Conservation (phyloP, 2,113 vertebrate species). For the Nanger granti region DNA sequence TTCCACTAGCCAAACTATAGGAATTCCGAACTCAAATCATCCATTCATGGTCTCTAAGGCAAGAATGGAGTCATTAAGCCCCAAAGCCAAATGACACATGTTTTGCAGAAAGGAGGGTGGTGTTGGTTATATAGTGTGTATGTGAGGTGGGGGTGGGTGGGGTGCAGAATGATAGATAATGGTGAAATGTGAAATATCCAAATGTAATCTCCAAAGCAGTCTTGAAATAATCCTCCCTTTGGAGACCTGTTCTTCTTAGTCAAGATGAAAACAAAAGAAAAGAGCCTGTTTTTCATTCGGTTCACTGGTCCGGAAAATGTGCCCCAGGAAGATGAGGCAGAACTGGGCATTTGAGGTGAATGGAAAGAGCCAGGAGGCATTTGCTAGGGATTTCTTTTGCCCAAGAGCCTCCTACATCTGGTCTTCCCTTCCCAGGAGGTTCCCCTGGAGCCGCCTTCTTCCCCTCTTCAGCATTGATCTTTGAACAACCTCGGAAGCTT, state of each 20-base stretch:
- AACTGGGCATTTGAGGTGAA: not conserved
- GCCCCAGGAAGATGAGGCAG: not conserved
- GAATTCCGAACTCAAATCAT: not conserved
- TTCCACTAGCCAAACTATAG: not conserved
- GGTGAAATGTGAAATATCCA: conserved; percentile 59
- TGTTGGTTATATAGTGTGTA: not conserved
- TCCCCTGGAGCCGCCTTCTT: not conserved
- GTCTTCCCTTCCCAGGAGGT: not conserved
- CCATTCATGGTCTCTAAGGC: not conserved
- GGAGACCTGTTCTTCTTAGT: conserved; percentile 68
- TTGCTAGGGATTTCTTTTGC: not conserved
- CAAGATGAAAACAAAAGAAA: conserved; percentile 54
- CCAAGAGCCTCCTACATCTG: not conserved
- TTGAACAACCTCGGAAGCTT: not conserved
- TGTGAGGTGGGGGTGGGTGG: too few species aligned
- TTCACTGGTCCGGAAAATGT: conserved; percentile 63
- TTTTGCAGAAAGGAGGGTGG: not conserved
- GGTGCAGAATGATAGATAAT: conserved; percentile 30
- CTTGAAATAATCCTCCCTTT: conserved; percentile 64
- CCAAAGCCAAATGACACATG: not conserved
- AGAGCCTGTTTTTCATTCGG: conserved; percentile 50
- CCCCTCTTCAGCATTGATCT: not conserved
- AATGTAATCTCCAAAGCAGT: conserved; percentile 55
- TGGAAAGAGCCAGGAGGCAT: not conserved
- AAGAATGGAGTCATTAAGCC: conserved; percentile 1